These are phyloP conservation scores for Apamea anceps DNA, from an alignment of 2,888 invertebrate genomes.

Conservation along the genomic window DNA sequence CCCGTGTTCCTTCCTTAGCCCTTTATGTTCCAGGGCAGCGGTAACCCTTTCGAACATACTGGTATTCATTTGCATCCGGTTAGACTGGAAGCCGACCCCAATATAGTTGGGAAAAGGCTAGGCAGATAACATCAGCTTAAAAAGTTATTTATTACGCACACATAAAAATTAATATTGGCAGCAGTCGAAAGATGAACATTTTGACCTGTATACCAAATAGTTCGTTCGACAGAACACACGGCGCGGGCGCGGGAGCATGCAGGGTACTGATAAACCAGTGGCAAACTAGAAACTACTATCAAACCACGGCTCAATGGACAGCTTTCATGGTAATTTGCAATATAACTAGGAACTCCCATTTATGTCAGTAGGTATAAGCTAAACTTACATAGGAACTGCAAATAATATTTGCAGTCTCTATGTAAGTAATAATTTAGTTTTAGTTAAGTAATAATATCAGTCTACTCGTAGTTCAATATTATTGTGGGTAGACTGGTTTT, in stretches of 20 bases:
- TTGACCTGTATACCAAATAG: background rate
- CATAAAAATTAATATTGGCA: background rate
- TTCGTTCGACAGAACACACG: background rate
- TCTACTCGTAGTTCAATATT: too few relatives aligned
- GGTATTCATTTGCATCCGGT: background rate
- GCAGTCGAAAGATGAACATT: background rate
- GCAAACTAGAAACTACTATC: constrained; percentile 34
- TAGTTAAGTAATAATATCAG: too few relatives aligned
- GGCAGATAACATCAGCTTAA: background rate
- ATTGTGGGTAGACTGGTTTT: background rate
- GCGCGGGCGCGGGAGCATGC: constrained; percentile 1
- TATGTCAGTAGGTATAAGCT: background rate
- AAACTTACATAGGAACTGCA: background rate
- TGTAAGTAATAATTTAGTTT: too few relatives aligned
- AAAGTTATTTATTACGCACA: background rate
- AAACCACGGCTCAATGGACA: constrained; percentile 39
- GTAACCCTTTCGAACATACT: too few relatives aligned
- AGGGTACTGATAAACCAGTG: constrained; percentile 27
- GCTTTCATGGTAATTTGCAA: constrained; percentile 29
- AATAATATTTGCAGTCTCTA: background rate
- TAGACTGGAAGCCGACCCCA: too few relatives aligned
- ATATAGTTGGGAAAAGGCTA: background rate
- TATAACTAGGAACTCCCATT: constrained; percentile 8
- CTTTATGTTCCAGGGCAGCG: too few relatives aligned
- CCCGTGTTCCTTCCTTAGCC: too few relatives aligned